Evolutionary conservation across 2,888 invertebrate species (phyloP).

Genomic region (Lypha dubia): DNA sequence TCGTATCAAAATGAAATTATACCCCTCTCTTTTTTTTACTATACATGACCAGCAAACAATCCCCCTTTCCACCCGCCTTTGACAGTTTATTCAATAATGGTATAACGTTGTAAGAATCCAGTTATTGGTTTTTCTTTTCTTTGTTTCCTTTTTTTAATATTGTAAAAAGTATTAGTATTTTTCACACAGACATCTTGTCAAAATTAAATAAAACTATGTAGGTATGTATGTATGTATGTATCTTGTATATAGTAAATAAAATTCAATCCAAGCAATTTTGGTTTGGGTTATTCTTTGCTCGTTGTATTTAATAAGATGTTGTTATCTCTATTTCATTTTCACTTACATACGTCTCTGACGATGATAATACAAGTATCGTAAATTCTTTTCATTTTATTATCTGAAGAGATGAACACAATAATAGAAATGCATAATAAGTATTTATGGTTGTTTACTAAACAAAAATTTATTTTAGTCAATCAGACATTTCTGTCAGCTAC

Average conservation of each 20-base stretch:
- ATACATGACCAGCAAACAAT: neutral
- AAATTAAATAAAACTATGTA: neutral
- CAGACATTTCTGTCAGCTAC: neutral
- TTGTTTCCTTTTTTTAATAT: neutral
- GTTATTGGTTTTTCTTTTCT: neutral
- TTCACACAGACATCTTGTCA: neutral
- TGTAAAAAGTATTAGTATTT: neutral
- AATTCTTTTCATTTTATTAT: slow-evolving; percentile 54
- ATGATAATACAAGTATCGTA: slow-evolving; percentile 32
- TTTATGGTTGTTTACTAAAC: neutral
- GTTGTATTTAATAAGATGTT: slow-evolving; percentile 25
- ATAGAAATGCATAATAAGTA: slow-evolving; percentile 25
- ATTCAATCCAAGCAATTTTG: neutral
- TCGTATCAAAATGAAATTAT: neutral
- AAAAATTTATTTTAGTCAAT: neutral
- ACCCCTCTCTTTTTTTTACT: neutral
- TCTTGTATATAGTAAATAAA: no score
- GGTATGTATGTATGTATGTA: no score
- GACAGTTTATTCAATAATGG: neutral
- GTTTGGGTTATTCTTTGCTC: slow-evolving; percentile 10
- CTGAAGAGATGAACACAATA: slow-evolving; percentile 19
- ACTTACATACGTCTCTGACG: slow-evolving; percentile 1
- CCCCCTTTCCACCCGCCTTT: neutral
- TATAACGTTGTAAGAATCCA: slow-evolving; percentile 3
- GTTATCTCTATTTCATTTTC: slow-evolving; percentile 14